Percentiles rank a stretch among this genome's conserved stretches.
Conservation (phyloP, 2,888 invertebrate species). For the Drosophila kuntzei region DNA sequence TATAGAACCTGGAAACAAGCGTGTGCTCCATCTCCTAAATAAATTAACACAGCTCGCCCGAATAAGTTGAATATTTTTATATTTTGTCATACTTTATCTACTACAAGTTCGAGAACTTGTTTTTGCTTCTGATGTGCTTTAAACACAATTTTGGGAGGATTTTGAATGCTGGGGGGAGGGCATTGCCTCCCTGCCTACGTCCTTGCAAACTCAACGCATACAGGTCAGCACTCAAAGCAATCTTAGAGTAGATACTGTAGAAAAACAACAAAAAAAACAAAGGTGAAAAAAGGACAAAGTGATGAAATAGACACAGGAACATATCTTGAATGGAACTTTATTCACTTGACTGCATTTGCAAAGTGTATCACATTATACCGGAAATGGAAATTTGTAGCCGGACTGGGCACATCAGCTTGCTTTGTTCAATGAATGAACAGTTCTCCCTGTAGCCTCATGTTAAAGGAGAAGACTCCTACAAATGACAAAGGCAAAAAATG, state of each 20-base stretch:
- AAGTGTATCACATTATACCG: constrained; percentile 69
- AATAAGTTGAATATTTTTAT: too few relatives aligned
- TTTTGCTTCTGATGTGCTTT: too few relatives aligned
- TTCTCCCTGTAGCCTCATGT: background rate
- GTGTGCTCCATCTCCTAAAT: too few relatives aligned
- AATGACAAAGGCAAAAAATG: background rate
- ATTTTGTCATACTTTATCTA: too few relatives aligned
- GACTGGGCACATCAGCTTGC: constrained; percentile 26
- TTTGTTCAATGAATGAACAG: constrained; percentile 25
- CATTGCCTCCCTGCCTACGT: too few relatives aligned
- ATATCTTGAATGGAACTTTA: constrained; percentile 78
- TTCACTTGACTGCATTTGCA: constrained; percentile 72
- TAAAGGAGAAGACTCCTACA: background rate
- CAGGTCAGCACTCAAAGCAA: background rate
- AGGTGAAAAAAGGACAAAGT: constrained; percentile 34
- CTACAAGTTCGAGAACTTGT: too few relatives aligned
- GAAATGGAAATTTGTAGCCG: constrained; percentile 80
- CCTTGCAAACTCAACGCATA: background rate
- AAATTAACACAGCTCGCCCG: too few relatives aligned
- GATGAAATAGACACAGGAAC: constrained; percentile 64
- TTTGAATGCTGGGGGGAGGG: too few relatives aligned
- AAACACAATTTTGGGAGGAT: too few relatives aligned
- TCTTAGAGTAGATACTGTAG: background rate
- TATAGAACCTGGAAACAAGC: too few relatives aligned
- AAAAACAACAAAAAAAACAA: background rate